phyloP scores from a whole-genome alignment of 2,113 vertebrate genomes.

The Aix galericulata region DNA sequence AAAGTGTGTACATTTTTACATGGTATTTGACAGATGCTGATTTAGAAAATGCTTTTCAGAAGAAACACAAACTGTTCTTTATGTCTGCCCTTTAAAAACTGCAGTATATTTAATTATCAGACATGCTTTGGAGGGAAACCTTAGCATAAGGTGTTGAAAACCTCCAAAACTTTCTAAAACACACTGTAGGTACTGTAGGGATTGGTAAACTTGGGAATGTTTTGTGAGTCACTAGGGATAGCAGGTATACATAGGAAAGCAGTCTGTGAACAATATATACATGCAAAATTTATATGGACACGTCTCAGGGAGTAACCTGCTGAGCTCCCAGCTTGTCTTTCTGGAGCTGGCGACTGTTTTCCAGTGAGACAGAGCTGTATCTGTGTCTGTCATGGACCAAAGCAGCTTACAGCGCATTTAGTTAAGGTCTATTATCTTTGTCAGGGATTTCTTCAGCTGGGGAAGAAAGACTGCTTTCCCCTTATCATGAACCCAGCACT shows the following conservation, averaged over 20 bases:
- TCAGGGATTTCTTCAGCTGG: neutral
- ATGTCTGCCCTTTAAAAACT: neutral
- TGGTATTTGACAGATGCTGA: neutral
- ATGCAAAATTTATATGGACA: neutral
- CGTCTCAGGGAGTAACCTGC: accelerated
- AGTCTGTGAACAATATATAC: neutral
- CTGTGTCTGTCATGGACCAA: neutral
- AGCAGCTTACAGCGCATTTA: conserved; percentile 6
- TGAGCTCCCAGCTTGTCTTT: neutral
- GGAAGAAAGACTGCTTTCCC: neutral
- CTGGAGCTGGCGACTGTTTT: neutral
- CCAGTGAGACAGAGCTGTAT: accelerated
- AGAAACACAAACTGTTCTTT: neutral
- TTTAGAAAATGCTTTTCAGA: neutral
- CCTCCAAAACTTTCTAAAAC: neutral
- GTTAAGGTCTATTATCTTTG: neutral
- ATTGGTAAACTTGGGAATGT: neutral
- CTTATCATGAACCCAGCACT: neutral
- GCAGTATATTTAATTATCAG: neutral
- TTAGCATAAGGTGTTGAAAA: neutral
- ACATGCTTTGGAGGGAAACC: neutral
- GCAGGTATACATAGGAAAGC: neutral
- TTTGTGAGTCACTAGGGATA: neutral
- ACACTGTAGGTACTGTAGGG: neutral
- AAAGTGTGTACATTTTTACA: neutral